Evolutionary conservation across 2,797 vertebrate species (phyloP), one percentile per base, ranked within the genome.

Genomic region (Sebastolobus alascanus): DNA sequence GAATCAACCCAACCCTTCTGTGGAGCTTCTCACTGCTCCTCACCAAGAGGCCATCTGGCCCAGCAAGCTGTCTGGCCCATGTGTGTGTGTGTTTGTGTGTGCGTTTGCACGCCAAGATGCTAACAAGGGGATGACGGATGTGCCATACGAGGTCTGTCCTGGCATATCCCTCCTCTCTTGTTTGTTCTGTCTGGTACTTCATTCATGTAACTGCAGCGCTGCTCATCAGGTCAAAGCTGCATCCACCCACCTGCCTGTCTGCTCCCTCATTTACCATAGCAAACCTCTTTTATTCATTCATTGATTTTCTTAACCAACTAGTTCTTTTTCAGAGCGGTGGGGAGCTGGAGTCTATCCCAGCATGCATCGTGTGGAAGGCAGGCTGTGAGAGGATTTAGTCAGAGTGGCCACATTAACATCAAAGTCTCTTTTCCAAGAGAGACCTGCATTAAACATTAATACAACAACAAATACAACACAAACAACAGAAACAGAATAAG

Each of bases 31-130:
- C 27, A 0, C 72, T 88, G 88, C 83, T 91, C 84, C 83, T 81
- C 84, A 89, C 91, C 86, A 84, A 87, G 89, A 92, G 83, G 85
- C 94, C 94, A 94, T 94, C 94, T 94, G 94, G 81, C 85, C 80
- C 89, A 83, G 80, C 89, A 90, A 92, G 91, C 92, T 92, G 93
- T 84, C 84, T 85, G 71, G 77, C 59, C 70, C 37, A 18, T 31
- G 73, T 75, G 64, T 68, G 46, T 52, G 11, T 67, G 63, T 78
- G 70, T 46, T 79, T 78, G 73, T 81, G 76, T 29, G 61, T 46
- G 67, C 38, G 77, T 77, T 11, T 50, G 58, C 22, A 18, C 79
- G 86, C 90, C 87, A 87, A 87, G 85, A 87, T 83, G 83, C 87
- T 93, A 94, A 94, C 90, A 69, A 93, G 93, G 76, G 67, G 80